Conservation (phyloP, 2,888 invertebrate species). For the Dasysyrphus albostriatus region DNA sequence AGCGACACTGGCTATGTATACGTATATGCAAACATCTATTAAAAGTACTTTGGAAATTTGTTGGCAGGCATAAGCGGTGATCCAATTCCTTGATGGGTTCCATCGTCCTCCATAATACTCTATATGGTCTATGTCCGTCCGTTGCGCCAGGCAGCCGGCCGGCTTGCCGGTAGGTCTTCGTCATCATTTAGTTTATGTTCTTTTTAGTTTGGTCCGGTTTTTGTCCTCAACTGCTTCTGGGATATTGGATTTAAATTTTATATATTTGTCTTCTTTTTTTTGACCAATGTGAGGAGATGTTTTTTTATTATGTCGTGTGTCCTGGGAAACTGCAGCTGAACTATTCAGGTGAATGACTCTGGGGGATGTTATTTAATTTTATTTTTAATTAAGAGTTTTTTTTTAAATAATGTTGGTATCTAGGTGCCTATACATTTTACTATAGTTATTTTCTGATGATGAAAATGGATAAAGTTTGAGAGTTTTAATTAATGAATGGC, state of each 20-base stretch:
- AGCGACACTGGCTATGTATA: background rate
- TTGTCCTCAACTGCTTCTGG: conserved; percentile 54
- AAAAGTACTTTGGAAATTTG: conserved; percentile 48
- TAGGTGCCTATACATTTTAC: background rate
- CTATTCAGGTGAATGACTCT: conserved; percentile 53
- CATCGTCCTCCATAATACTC: conserved; percentile 35
- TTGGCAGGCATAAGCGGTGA: conserved; percentile 69
- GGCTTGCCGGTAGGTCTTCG: background rate
- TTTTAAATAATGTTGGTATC: background rate
- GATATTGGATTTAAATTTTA: conserved; percentile 57
- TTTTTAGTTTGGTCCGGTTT: conserved; percentile 38
- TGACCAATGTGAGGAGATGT: conserved; percentile 21
- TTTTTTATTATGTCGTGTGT: conserved; percentile 14
- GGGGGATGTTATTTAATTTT: conserved; percentile 7
- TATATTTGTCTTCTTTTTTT: conserved; percentile 1
- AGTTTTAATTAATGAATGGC: conserved; percentile 19
- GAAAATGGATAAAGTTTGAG: background rate
- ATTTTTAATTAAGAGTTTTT: conserved; percentile 26
- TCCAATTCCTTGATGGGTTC: conserved; percentile 67
- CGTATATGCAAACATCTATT: background rate
- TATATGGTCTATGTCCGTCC: background rate
- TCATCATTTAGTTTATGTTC: conserved; percentile 6
- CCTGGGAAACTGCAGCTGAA: conserved; percentile 48
- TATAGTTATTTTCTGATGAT: conserved; percentile 4
- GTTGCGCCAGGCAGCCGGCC: background rate